Conservation (phyloP, 2,888 invertebrate species). For the Heliconius sara region DNA sequence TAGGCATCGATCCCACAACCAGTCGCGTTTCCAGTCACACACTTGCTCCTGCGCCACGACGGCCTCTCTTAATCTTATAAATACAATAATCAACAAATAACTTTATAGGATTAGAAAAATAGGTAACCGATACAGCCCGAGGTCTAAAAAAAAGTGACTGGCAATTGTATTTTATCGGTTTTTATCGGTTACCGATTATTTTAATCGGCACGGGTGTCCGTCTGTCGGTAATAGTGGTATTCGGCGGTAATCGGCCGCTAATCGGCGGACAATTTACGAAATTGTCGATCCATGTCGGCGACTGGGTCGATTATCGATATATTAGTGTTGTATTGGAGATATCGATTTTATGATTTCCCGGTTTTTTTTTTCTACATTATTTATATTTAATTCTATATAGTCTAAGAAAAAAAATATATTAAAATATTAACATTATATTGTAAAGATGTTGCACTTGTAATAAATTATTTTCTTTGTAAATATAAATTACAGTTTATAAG, state of each 20-base stretch:
- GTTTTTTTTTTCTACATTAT: neutral
- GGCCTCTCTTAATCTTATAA: neutral
- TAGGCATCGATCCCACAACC: neutral
- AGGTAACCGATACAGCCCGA: conserved; percentile 47
- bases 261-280: conserved; percentile 83
- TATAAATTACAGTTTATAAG: neutral
- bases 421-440: too few relatives aligned
- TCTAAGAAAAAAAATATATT: neutral
- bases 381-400: neutral
- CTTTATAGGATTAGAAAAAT: conserved; percentile 31
- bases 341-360: conserved; percentile 55
- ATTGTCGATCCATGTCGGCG: conserved; percentile 83
- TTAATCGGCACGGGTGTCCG: conserved; percentile 83
- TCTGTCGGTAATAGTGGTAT: conserved; percentile 74
- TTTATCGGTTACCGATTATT: conserved; percentile 82
- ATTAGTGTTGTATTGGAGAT: conserved; percentile 64
- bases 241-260: conserved; percentile 79
- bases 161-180: conserved; percentile 75
- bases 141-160: conserved; percentile 66
- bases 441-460: too few relatives aligned
- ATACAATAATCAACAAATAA: conserved; percentile 2
- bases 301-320: conserved; percentile 70
- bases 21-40: too few relatives aligned
- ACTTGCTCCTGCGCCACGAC: too few relatives aligned
- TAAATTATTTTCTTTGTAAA: too few relatives aligned